Base-by-base conservation (phyloP, 2,888 invertebrate species). In the Pseudanteris insignis region DNA sequence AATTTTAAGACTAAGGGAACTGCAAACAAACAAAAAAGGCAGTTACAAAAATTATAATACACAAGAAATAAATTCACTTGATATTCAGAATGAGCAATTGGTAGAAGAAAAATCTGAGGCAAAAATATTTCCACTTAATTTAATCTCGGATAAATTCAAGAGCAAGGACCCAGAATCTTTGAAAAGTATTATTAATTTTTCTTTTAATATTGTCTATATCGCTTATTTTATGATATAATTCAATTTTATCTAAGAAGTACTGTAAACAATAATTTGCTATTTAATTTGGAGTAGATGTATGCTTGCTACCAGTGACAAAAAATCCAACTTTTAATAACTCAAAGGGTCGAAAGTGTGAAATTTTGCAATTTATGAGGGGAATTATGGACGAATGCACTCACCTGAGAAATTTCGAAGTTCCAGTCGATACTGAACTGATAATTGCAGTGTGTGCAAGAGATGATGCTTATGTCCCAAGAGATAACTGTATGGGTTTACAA, bases 331-430 rank as follows among this genome's bases (percentile, higher is more conserved):
- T 73, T 64, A 65, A 69, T 57, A 69, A 72, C 48, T 59, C 66
- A 46, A 89, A 89, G 67, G 88, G 86, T 85, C 85, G 88, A 66
- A 88, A 90, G 76, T 85, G 86, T 68, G 92, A 94, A 80, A 91
- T 93, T 0, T 70, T 93, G 46, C 91, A 92, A 81, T 96, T 98
- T 76, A 97, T 98, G 97, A 84, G 92, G 37, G 96, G 96, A 0
- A 89, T 98, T 67, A 98, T 99, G 98, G 98, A 99, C 76, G 96
- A 98, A 80, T 98, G 96, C 78, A 99, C 98, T 0, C 96, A 97
- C 82, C 83, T 99, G 28, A 92, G 89, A 66, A 96, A 97, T 81
- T 99, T 96, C 76, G 90, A 94, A 1, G 83, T 88, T 9, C 92
- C 92, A 0, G 88, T 88, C 38, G 97, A 98, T 75, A 92, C 96